Base-by-base conservation (phyloP, 2,888 invertebrate genomes). In the Eubasilissa splendida region DNA sequence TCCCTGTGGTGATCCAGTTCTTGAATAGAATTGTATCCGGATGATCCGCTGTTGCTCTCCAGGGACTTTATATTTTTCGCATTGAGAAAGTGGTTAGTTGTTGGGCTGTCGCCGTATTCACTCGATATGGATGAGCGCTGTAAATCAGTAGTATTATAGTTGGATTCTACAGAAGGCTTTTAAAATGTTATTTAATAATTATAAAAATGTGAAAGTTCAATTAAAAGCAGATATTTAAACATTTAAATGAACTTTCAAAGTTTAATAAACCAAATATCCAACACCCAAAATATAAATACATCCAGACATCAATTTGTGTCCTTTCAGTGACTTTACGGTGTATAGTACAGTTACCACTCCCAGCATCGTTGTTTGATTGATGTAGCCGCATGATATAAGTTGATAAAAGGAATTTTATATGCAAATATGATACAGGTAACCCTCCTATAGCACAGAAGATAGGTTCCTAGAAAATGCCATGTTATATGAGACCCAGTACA, bases 61-160 rank as follows among this genome's bases (percentile, higher is more conserved):
- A 80, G 56, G 4, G 81, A 79, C 58, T 76, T 59, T 31, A 76
- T 80, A 33, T 81, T 76, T 54, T 83, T 83, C 8, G 78, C 71
- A 50, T 70, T 82, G 68, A 80, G 77, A 54, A 60, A 83, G 73
- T 82, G 81, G 12, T 79, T 73, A 42, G 79, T 60, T 4, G 63
- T 53, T 33, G 82, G 75, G 75, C 78, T 83, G 58, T 79, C 77
- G 59, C 77, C 73, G 77, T 70, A 76, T 11, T 82, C 82, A 53
- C 81, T 84, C 53, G 82, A 82, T 56, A 82, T 79, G 22, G 84
- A 84, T 4, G 77, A 60, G 12, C 82, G 79, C 84, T 84, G 82
- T 12, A 80, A 80, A 75, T 60, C 68, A 8, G 60, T 65, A 59
- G 70, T 58, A 70, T 71, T 78, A 59, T 80, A 81, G 54, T 22